Evolutionary conservation across 2,797 vertebrate genomes (phyloP), one percentile per base, ranked within the genome.

Genomic region (Sebastiscus albofasciatus): DNA sequence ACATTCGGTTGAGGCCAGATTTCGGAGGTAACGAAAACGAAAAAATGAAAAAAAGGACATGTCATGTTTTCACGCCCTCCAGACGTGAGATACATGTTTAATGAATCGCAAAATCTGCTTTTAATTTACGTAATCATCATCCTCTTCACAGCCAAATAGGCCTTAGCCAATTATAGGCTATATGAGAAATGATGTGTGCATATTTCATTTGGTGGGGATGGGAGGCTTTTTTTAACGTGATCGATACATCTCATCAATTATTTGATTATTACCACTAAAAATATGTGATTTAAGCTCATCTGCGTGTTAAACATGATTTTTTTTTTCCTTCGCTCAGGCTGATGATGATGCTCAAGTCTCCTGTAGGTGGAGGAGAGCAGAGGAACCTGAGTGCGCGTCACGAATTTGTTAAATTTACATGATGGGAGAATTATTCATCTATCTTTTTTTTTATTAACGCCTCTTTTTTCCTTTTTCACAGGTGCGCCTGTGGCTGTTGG

Each of bases 1-100:
- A 99, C 96, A 99, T 99, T 96, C 98, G 98, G 88, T 94, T 99
- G 96, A 98, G 98, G 96, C 98, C 98, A 92, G 98, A 99, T 99
- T 99, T 99, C 90, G 98, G 98, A 99, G 98, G 98, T 99, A 98
- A 97, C 72, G 67, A 77, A 77, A 77, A 52, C 18, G 72, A 86
- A 79, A 86, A 79, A 65, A 83, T 33, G 49, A 68, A 67, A 83
- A 68, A 83, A 81, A 83, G 77, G 70, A 83, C 86, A 80, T 91
- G 80, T 74, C 77, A 88, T 94, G 87, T 91, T 92, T 93, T 92
- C 86, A 89, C 89, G 83, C 90, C 90, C 85, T 86, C 88, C 83
- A 86, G 90, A 93, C 92, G 93, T 84, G 89, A 88, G 82, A 83
- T 90, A 91, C 92, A 93, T 92, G 92, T 87, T 87, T 92, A 94